Conservation (phyloP, 1,140 invertebrate species). For the Pseudomyrmex sp. region DNA sequence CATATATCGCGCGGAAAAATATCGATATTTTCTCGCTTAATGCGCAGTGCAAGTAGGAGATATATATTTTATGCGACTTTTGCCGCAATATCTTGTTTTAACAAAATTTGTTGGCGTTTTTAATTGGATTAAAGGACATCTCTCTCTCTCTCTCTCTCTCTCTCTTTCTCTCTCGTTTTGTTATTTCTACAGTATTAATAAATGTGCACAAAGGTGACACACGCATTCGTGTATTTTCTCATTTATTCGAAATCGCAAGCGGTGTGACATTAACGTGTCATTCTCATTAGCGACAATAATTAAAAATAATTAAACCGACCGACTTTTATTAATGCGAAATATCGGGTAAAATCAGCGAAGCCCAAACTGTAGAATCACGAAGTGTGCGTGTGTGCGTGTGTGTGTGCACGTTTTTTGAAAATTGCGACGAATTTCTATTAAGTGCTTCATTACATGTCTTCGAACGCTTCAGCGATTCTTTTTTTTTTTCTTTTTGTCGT, state of each 20-base stretch:
- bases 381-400: not conserved
- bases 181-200: no score
- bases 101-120: slow-evolving; percentile 8
- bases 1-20: not conserved
- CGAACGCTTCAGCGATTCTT: not conserved
- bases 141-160: not conserved
- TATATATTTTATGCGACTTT: slow-evolving; percentile 21
- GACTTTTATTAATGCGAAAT: slow-evolving; percentile 29
- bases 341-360: not conserved
- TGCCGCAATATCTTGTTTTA: slow-evolving; percentile 30
- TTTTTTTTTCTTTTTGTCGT: no score
- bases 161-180: no score
- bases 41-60: not conserved
- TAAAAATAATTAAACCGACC: slow-evolving; percentile 26
- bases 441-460: no score
- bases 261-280: slow-evolving; percentile 35
- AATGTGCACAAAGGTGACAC: no score
- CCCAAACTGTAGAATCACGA: slow-evolving; percentile 20
- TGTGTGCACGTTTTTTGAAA: no score
- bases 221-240: slow-evolving; percentile 40
- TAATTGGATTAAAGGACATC: slow-evolving; percentile 31
- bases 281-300: slow-evolving; percentile 53
- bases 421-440: no score
- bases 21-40: slow-evolving; percentile 1
- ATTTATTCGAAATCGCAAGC: slow-evolving; percentile 36